Evolutionary conservation across 2,888 invertebrate species (phyloP), one percentile per base, ranked within the genome.

Genomic region (Microplitis manilae): DNA sequence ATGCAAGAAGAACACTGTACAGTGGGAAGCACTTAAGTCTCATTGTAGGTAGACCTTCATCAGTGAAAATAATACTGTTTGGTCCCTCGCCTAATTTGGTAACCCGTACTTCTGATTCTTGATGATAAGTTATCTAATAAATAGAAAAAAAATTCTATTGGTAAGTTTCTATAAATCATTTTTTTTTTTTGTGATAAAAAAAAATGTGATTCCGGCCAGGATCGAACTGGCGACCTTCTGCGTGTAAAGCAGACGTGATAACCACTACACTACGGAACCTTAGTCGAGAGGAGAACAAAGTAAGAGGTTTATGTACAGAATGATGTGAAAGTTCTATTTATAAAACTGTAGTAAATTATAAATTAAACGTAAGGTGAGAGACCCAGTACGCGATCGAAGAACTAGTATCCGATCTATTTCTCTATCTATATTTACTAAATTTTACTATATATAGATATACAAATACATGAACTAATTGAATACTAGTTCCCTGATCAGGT

Each of bases 11-110:
- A 80, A 96, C 92, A 1, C 96, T 96, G 88, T 94, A 95, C 79
- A 97, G 91, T 76, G 96, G 96, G 88, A 96, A 95, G 90, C 96
- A 96, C 87, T 95, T 95, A 80, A 96, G 94, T 84, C 95, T 93
- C 59, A 95, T 94, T 6, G 87, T 83, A 2, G 87, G 86, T 61
- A 87, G 78, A 64, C 84, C 86, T 41, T 88, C 88, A 75, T 89
- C 88, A 8, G 87, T 83, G 6, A 85, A 84, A 60, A 86, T 85
- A 4, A 89, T 83, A 77, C 88, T 89, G 77, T 89, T 90, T 15
- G 88, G 89, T n/a, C 89, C 87, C 79, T 89, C 89, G n/a, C 86
- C 87, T 39, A 90, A 79, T 80, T 90, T 89, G 68, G 87, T 89
- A 67, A 89, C 88, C 80, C 88, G 89, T 15, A 90, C 90, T 75